These are phyloP conservation scores for Halcyon smyrnensis DNA, from an alignment of 2,797 vertebrate species.

Conservation along the genomic window DNA sequence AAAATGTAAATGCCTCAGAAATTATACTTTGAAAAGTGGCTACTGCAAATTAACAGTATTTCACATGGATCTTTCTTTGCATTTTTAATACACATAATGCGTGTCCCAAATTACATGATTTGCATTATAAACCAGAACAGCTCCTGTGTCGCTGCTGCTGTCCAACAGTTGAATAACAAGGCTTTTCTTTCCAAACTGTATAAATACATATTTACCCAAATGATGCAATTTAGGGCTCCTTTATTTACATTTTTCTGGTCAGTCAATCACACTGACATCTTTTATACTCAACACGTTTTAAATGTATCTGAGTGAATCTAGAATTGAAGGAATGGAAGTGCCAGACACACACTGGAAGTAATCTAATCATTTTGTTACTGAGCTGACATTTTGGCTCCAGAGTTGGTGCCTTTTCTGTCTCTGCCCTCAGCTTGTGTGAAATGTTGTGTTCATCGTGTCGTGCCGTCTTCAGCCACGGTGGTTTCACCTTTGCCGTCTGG, in stretches of 20 bases:
- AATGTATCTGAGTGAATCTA: neutral
- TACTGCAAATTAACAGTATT: slow-evolving; percentile 70
- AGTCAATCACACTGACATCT: neutral
- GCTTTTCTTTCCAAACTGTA: slow-evolving; percentile 66
- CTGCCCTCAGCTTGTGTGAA: neutral
- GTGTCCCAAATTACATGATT: slow-evolving; percentile 73
- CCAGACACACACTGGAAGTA: neutral
- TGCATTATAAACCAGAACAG: slow-evolving; percentile 72
- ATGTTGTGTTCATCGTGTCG: accelerated
- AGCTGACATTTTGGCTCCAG: neutral
- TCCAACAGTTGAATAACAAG: slow-evolving; percentile 61
- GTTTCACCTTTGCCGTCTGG: neutral
- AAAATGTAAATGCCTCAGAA: slow-evolving; percentile 65
- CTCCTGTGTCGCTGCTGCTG: slow-evolving; percentile 58
- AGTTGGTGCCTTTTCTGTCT: neutral
- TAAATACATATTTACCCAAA: slow-evolving; percentile 67
- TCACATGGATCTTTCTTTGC: slow-evolving; percentile 69
- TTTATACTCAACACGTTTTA: neutral
- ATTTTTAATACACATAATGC: slow-evolving; percentile 74
- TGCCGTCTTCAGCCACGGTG: neutral
- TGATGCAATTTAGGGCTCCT: slow-evolving; percentile 28
- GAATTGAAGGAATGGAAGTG: neutral
- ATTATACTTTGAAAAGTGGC: slow-evolving; percentile 72
- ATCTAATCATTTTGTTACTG: neutral
- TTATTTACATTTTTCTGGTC: slow-evolving; percentile 30